phyloP scores from a whole-genome alignment of 2,797 vertebrate species.

The Buphagus erythrorhynchus region DNA sequence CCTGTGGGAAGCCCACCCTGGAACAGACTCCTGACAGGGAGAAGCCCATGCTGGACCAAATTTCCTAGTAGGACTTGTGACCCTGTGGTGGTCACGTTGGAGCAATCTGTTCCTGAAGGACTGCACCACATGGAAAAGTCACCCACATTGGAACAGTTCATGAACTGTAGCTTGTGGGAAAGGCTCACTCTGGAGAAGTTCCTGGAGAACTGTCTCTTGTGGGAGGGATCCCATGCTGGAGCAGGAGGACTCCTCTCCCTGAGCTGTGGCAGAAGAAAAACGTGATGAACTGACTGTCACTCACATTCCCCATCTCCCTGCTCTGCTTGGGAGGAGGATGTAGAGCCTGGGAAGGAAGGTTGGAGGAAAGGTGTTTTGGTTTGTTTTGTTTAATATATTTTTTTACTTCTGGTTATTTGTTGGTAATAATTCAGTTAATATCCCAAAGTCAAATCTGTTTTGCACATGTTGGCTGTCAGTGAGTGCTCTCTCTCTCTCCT shows the following conservation, averaged over 20 bases:
- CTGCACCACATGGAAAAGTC: background rate
- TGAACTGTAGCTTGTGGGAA: background rate
- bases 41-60: background rate
- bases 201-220: background rate
- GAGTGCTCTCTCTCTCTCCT: background rate
- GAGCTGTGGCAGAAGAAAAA: background rate
- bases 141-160: background rate
- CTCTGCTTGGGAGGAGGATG: rapidly evolving
- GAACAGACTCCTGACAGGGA: background rate
- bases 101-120: background rate
- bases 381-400: background rate
- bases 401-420: background rate
- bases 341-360: background rate
- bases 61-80: background rate
- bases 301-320: background rate
- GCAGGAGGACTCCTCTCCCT: background rate
- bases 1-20: background rate
- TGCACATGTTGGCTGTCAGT: background rate
- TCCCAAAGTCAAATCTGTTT: background rate
- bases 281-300: background rate
- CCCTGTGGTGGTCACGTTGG: rapidly evolving
- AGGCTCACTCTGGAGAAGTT: rapidly evolving
- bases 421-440: background rate
- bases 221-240: background rate
- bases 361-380: background rate